Conservation (phyloP, 2,113 vertebrate species). For the Ginglymostoma cirratum region DNA sequence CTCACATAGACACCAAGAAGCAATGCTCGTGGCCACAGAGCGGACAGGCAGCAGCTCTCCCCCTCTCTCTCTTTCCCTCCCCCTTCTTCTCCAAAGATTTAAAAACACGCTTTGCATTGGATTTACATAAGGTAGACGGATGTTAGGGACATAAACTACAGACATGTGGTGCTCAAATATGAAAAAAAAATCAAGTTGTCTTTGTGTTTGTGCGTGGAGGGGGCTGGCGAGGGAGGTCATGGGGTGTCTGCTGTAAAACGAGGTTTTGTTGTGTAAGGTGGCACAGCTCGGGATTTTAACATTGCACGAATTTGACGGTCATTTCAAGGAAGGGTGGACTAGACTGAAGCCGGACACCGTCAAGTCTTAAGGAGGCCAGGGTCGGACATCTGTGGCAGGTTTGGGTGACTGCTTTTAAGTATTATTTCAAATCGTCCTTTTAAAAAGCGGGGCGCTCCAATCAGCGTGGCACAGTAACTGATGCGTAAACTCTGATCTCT, state of each 20-base stretch:
- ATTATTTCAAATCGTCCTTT: not conserved
- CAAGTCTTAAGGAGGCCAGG: not conserved
- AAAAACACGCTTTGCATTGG: slow-evolving; percentile 25
- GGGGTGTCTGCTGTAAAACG: slow-evolving; percentile 24
- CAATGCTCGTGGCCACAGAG: slow-evolving; percentile 17
- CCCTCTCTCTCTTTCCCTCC: not conserved
- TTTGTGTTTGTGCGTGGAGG: not conserved
- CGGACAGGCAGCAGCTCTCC: slow-evolving; percentile 30
- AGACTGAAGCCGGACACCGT: not conserved
- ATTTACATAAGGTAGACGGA: slow-evolving; percentile 32
- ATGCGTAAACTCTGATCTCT: slow-evolving; percentile 65
- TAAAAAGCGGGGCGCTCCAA: slow-evolving; percentile 49
- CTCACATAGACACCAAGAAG: not conserved
- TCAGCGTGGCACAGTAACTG: slow-evolving; percentile 63
- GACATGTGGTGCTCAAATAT: not conserved
- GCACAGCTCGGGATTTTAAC: slow-evolving; percentile 31
- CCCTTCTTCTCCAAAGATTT: not conserved
- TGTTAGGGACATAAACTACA: not conserved
- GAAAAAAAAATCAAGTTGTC: not conserved
- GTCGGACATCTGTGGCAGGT: not conserved
- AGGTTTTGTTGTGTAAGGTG: slow-evolving; percentile 34
- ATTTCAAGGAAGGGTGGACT: not conserved
- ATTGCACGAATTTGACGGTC: slow-evolving; percentile 9
- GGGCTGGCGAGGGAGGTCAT: not conserved
- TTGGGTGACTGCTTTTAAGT: not conserved